A percentile compares a stretch with the other conserved stretches of the same genome.
Conservation (phyloP, 2,113 vertebrate genomes). For the Sturnus vulgaris region DNA sequence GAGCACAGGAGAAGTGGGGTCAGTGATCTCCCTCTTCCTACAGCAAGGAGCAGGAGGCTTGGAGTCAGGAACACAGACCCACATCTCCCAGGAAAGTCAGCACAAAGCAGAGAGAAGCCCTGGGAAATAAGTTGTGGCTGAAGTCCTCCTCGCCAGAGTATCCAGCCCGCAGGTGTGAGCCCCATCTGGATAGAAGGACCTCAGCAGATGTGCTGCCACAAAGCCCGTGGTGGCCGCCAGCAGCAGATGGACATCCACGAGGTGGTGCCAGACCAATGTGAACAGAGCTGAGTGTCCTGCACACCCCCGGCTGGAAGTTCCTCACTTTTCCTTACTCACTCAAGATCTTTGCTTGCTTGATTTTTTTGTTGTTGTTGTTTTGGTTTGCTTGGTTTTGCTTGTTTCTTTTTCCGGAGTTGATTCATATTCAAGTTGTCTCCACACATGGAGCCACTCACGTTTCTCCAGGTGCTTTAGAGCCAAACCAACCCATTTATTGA, state of each 20-base stretch:
- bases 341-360: not conserved
- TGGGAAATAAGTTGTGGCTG: not conserved
- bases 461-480: not conserved
- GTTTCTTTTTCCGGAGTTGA: not conserved
- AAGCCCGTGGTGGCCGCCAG: not conserved
- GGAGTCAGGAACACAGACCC: no score
- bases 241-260: not conserved
- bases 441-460: not conserved
- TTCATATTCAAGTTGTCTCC: not conserved
- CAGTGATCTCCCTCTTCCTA: not conserved
- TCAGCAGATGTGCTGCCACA: not conserved
- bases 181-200: fast-evolving
- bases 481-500: not conserved
- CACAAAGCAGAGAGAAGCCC: not conserved
- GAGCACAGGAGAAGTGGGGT: not conserved
- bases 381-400: not conserved
- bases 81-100: not conserved
- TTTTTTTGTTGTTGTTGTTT: not conserved
- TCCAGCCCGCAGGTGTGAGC: not conserved
- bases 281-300: not conserved
- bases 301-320: fast-evolving
- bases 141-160: not conserved
- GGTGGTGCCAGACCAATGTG: not conserved
- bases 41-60: not conserved
- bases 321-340: not conserved